A percentile compares a stretch with the other conserved stretches of the same genome.
phyloP scores from a whole-genome alignment of 2,888 invertebrate species.

The Minunthozetes semirufus region DNA sequence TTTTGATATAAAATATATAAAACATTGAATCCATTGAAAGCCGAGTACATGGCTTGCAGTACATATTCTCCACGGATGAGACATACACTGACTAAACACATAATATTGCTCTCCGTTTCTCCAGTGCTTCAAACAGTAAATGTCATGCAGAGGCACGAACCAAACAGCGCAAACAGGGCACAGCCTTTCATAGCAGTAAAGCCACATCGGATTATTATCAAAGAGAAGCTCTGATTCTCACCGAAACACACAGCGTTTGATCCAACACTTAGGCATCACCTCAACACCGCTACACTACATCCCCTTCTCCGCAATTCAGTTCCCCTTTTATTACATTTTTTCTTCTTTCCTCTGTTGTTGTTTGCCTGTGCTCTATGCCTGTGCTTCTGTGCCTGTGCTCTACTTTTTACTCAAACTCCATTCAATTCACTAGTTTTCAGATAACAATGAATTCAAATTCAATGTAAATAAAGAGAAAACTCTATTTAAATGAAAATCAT shows the following conservation, averaged over 20 bases:
- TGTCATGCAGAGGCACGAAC: background rate
- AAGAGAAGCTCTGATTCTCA: background rate
- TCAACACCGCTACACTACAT: slow-evolving; percentile 10
- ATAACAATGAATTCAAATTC: too few species aligned
- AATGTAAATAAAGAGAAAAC: too few species aligned
- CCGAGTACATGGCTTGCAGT: background rate
- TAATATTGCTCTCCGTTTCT: background rate
- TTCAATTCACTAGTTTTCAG: too few species aligned
- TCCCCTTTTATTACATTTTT: slow-evolving; percentile 6
- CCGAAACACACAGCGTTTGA: background rate
- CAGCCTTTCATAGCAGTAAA: background rate
- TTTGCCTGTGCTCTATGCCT: too few species aligned
- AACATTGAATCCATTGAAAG: background rate
- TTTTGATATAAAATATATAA: background rate
- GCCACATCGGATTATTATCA: slow-evolving; percentile 24
- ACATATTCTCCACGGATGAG: background rate
- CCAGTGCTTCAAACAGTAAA: background rate
- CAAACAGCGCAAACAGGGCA: background rate
- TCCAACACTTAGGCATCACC: slow-evolving; percentile 8
- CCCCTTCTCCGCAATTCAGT: background rate
- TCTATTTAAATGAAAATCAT: too few species aligned
- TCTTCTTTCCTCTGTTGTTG: background rate
- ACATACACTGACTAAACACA: background rate
- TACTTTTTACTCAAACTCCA: too few species aligned
- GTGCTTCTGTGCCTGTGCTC: too few species aligned